These are phyloP conservation scores for Triops longicaudatus DNA, from an alignment of 1,140 invertebrate genomes.

Conservation along the genomic window DNA sequence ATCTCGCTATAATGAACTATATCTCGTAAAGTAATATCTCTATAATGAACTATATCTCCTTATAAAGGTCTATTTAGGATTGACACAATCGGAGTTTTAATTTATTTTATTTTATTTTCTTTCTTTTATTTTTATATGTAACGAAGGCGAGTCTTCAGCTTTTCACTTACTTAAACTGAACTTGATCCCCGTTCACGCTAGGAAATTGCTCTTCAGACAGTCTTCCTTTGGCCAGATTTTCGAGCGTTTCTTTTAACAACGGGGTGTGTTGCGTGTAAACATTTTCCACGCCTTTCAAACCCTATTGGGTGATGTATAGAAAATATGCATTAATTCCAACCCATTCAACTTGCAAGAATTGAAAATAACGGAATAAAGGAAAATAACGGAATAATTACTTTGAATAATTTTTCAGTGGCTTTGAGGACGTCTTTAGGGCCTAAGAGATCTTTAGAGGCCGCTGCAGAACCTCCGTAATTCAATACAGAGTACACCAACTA, in stretches of 20 bases:
- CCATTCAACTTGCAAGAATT: too few relatives aligned
- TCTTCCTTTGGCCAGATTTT: constrained; percentile 80
- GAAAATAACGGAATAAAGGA: neutral
- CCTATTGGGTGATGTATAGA: constrained; percentile 42
- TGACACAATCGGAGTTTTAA: too few relatives aligned
- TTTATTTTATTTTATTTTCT: too few relatives aligned
- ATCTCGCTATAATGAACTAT: too few relatives aligned
- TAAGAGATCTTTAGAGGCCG: constrained; percentile 31
- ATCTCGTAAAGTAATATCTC: too few relatives aligned
- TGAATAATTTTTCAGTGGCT: constrained; percentile 82
- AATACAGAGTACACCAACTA: constrained; percentile 47
- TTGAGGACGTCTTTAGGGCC: constrained; percentile 72
- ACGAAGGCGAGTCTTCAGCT: constrained; percentile 26
- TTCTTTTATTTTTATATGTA: too few relatives aligned
- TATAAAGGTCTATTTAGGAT: too few relatives aligned
- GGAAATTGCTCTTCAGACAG: constrained; percentile 74
- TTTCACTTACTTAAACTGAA: constrained; percentile 26
- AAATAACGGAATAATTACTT: constrained; percentile 44
- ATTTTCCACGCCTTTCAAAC: constrained; percentile 88
- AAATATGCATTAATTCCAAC: too few relatives aligned
- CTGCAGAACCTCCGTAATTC: constrained; percentile 70
- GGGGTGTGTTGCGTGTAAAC: constrained; percentile 94
- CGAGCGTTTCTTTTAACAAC: constrained; percentile 70
- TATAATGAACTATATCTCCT: too few relatives aligned
- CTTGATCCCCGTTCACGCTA: constrained; percentile 34